Evolutionary conservation across 2,888 invertebrate species (phyloP), one percentile per base, ranked within the genome.

Genomic region (Cheilosia soror): DNA sequence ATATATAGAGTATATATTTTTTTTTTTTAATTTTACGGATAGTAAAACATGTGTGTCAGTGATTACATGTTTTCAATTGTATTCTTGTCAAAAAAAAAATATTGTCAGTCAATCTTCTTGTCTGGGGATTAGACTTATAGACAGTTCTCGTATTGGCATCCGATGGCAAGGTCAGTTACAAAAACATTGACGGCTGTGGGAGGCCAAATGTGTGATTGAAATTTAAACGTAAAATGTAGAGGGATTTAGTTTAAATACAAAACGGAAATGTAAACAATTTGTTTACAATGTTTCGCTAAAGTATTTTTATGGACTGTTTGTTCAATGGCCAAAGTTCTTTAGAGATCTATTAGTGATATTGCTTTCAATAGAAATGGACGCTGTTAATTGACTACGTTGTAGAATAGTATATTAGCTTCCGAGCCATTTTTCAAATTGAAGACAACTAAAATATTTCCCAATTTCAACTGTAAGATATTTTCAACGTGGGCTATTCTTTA

Each of bases 81-180:
- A 69, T 69, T 73, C 66, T 60, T 58, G 58, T 80, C 75, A 85
- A 71, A 63, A 15, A 42, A 49, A 49, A 25, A 25, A 51, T 51
- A 27, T 37, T 71, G 85, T 81, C 85, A 68, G 72, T 85, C 85
- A 84, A 76, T 84, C 63, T 42, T 20, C 25, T 57, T 68, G 78
- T 55, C 71, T 80, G 20, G 80, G 37, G 11, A 37, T 6, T 47
- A 53, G 7, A 33, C 72, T 63, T 44, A 20, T 20, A 79, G 27
- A 65, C 62, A 73, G 7, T 27, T 51, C 13, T 55, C 68, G 42
- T 78, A 51, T 71, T 51, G 33, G 15, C 47, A 60, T 55, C 40
- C 25, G 51, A 57, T 85, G 72, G 72, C 63, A 85, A 85, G 85
- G 85, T 85, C 85, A 77, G 49, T 76, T 72, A 72, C 55, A 72